Evolutionary conservation across 2,797 vertebrate genomes (phyloP).

Genomic region (Threskiornis aethiopicus): DNA sequence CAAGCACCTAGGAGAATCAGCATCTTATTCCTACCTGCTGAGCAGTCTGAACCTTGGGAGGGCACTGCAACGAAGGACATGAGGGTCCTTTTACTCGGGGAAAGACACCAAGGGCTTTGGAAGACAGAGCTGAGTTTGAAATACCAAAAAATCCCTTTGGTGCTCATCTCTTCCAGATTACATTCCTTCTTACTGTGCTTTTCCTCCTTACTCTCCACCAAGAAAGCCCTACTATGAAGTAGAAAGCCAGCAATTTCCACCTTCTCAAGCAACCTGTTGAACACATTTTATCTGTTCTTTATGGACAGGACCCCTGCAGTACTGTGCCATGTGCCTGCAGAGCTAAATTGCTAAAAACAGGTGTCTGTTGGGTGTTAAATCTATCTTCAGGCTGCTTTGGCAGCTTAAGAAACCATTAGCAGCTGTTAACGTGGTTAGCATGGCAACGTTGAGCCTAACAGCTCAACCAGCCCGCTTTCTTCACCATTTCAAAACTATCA

Average conservation of each 20-base stretch:
- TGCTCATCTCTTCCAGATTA: background rate
- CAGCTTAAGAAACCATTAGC: conserved; percentile 33
- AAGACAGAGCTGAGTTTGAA: background rate
- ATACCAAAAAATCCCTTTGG: background rate
- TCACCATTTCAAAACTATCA: background rate
- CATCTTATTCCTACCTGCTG: background rate
- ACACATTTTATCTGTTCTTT: background rate
- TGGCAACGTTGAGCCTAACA: background rate
- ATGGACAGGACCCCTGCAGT: background rate
- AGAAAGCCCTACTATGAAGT: background rate
- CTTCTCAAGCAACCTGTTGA: background rate
- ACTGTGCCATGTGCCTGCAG: background rate
- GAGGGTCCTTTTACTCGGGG: accelerated
- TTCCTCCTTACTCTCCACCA: background rate
- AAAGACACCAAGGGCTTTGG: background rate
- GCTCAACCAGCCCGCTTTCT: background rate
- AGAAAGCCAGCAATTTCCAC: background rate
- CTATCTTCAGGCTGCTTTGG: conserved; percentile 22
- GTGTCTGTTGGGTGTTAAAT: conserved; percentile 17
- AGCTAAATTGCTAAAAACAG: conserved; percentile 21
- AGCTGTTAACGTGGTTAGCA: conserved; percentile 38
- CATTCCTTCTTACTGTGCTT: background rate
- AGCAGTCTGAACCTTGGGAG: background rate
- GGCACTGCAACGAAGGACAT: background rate
- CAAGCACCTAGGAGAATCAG: background rate